Conservation (phyloP, 2,888 invertebrate species). For the Orthosia cruda region DNA sequence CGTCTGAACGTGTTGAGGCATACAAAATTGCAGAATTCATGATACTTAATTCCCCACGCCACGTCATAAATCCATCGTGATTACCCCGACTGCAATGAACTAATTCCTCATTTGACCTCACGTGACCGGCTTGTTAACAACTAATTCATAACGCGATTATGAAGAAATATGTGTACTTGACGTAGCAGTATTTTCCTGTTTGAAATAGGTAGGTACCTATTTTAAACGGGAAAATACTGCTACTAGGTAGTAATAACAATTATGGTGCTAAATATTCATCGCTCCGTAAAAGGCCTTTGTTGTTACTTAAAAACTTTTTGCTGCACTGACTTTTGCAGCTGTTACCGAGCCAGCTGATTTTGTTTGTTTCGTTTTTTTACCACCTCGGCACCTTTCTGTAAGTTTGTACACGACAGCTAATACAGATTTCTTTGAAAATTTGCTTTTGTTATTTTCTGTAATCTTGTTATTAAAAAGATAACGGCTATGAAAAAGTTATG, state of each 20-base stretch:
- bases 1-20: conserved; percentile 25
- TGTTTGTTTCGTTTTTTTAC: conserved; percentile 13
- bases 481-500: conserved; percentile 17
- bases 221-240: too few species aligned
- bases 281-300: conserved; percentile 22
- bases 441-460: conserved; percentile 7
- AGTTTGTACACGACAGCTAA: conserved; percentile 23
- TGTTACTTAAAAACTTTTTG: conserved; percentile 19
- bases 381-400: conserved; percentile 5
- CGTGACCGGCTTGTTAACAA: conserved; percentile 41
- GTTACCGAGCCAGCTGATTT: conserved; percentile 26
- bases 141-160: conserved; percentile 29
- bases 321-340: conserved; percentile 30
- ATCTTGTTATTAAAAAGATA: conserved; percentile 13
- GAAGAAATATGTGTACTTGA: conserved; percentile 49
- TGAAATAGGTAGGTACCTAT: background rate
- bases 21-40: conserved; percentile 44
- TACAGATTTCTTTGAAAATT: conserved; percentile 22
- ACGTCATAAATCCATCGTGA: conserved; percentile 52
- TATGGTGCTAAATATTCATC: conserved; percentile 15
- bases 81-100: conserved; percentile 38
- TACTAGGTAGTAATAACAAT: conserved; percentile 30
- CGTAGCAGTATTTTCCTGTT: conserved; percentile 55
- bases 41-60: conserved; percentile 8
- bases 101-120: conserved; percentile 48